Base-by-base conservation (phyloP, 1,140 invertebrate genomes). In the Tenebrio molitor region DNA sequence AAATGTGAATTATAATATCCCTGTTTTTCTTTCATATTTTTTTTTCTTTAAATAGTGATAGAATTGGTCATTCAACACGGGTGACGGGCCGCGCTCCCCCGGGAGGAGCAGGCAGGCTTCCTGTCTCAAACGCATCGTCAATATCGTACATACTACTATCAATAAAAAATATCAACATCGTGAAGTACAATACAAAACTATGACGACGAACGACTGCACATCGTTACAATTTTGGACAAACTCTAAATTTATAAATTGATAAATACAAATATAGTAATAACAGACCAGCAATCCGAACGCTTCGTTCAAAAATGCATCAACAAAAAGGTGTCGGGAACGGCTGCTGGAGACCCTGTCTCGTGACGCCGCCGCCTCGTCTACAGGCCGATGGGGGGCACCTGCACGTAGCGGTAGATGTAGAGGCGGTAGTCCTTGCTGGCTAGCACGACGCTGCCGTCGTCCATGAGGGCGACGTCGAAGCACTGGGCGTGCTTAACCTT, bases 401-500 rank as follows among this genome's bases (percentile, higher is more conserved):
- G 94, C 73, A 96, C 91, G 86, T 98, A 99, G 82, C 96, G 93
- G 86, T 98, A 99, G 81, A 99, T 97, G 86, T 99, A 99, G n/a
- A 99, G 90, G 23, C 96, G 91, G 85, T 99, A 99, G 84, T 99
- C 98, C 86, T 99, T 99, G 87, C 96, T 98, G 69, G 98, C 97
- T 74, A 99, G 87, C 2, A 99, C 97, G 16, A 99, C 97, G 41
- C 96, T 98, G n/a, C 97, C 97, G 83, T 99, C 97, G 84, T 99
- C 97, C 94, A 99, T 98, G 7, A 99, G 89, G 7, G 97, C 96
- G 17, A 99, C 97, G 83, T 99, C 98, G 84, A 99, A 99, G 85
- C 98, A 99, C 84, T 99, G 98, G 17, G 98, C 98, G 83, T 99
- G 98, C 84, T 99, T 99, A 42, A 99, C 98, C 85, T 99, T 99